A percentile compares a stretch with the other conserved stretches of the same genome.
Evolutionary conservation across 1,140 invertebrate species (phyloP).

Genomic region (Tetramorium alpestre): DNA sequence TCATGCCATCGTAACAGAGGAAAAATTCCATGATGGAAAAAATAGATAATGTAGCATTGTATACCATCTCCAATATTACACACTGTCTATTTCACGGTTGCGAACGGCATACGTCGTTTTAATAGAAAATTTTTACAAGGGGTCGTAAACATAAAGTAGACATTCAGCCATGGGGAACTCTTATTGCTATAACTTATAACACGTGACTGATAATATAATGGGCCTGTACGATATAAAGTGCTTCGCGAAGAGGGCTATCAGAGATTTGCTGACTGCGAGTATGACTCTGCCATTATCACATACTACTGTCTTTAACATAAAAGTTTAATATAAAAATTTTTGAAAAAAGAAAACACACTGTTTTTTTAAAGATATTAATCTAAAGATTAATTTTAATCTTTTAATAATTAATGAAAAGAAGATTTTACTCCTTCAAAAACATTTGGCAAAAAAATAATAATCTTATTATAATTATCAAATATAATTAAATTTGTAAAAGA

Average conservation of each 20-base stretch:
- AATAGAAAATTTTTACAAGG: slow-evolving; percentile 72
- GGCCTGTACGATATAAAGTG: slow-evolving; percentile 73
- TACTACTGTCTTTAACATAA: slow-evolving; percentile 16
- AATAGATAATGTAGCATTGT: slow-evolving; percentile 9
- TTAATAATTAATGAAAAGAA: not conserved
- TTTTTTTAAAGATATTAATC: not conserved
- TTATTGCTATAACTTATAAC: slow-evolving; percentile 72
- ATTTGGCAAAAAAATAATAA: not conserved
- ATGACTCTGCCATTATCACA: slow-evolving; percentile 11
- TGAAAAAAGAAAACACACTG: not conserved
- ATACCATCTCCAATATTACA: slow-evolving; percentile 9
- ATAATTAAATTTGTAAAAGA: not conserved
- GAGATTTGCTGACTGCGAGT: slow-evolving; percentile 63
- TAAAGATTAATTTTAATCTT: not conserved
- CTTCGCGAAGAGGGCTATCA: slow-evolving; percentile 64
- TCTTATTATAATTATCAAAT: not conserved
- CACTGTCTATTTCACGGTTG: slow-evolving; percentile 58
- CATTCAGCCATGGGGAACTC: slow-evolving; percentile 54
- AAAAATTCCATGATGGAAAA: slow-evolving; percentile 16
- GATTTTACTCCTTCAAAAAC: not conserved
- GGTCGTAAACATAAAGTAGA: slow-evolving; percentile 67
- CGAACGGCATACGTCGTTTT: slow-evolving; percentile 66
- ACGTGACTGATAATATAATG: slow-evolving; percentile 74
- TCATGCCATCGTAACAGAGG: not conserved
- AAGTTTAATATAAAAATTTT: slow-evolving; percentile 42